Evolutionary conservation across 2,113 vertebrate genomes (phyloP).

Genomic region (Lanius ludovicianus): DNA sequence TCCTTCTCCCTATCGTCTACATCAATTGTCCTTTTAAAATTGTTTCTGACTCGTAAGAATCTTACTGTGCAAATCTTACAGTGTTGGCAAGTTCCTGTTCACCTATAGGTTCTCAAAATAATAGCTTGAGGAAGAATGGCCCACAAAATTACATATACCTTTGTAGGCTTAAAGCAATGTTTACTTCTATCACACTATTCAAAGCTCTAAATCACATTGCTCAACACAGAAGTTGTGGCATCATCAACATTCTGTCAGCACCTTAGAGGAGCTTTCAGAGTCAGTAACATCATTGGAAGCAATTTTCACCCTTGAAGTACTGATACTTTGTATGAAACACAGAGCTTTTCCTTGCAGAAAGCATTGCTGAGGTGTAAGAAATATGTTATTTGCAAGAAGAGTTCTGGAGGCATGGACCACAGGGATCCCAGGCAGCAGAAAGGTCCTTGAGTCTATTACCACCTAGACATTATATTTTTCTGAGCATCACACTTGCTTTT

Average conservation of each 20-base stretch:
- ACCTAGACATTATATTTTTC: not conserved
- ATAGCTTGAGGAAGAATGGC: not conserved
- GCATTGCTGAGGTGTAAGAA: not conserved
- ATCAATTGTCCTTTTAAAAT: not conserved
- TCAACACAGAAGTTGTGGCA: not conserved
- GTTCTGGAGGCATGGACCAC: not conserved
- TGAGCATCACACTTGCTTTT: not conserved
- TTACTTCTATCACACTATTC: not conserved
- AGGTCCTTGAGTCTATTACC: not conserved
- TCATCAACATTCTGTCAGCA: not conserved
- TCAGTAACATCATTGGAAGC: not conserved
- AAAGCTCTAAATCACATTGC: not conserved
- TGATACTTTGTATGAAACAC: not conserved
- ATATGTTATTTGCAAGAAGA: not conserved
- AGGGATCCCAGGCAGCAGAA: not conserved
- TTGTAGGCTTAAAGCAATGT: not conserved
- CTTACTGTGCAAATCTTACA: not conserved
- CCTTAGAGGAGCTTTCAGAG: not conserved
- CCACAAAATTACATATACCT: not conserved
- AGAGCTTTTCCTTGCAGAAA: not conserved
- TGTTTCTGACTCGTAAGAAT: not conserved
- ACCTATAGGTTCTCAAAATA: not conserved
- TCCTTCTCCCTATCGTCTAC: not conserved
- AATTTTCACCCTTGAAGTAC: not conserved
- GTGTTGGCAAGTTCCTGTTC: not conserved